Conservation (phyloP, 1,140 invertebrate species). For the Adelges cooleyi region DNA sequence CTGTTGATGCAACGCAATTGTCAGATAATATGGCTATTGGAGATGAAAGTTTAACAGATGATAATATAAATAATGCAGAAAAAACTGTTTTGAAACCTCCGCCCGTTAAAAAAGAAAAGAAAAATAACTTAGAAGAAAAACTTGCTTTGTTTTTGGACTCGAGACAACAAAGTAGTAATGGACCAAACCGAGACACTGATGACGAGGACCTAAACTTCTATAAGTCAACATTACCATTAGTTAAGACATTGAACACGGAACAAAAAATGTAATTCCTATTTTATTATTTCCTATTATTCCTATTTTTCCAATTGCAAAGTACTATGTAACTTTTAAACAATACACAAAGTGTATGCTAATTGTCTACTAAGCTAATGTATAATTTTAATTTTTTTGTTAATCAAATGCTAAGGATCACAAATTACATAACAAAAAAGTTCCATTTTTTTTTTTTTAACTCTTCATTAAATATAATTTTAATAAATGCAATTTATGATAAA, state of each 20-base stretch:
- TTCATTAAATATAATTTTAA: too few relatives aligned
- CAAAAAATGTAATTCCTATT: constrained; percentile 9
- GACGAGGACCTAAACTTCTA: constrained; percentile 10
- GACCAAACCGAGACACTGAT: constrained; percentile 7
- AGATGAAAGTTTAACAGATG: constrained; percentile 3
- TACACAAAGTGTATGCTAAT: too few relatives aligned
- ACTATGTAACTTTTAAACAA: too few relatives aligned
- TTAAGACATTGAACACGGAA: background rate
- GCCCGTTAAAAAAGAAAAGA: background rate
- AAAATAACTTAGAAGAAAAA: constrained; percentile 5
- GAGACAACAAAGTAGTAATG: constrained; percentile 5
- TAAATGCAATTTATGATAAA: too few relatives aligned
- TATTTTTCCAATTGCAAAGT: background rate
- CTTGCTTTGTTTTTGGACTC: constrained; percentile 12
- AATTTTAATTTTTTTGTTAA: too few relatives aligned
- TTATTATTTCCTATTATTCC: background rate
- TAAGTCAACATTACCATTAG: constrained; percentile 12
- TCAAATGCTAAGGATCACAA: too few relatives aligned
- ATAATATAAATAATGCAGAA: background rate
- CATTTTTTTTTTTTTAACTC: too few relatives aligned
- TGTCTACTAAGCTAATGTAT: too few relatives aligned
- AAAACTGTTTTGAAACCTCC: constrained; percentile 2
- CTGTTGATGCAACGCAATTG: constrained; percentile 7
- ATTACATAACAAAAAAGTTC: too few relatives aligned
- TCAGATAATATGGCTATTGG: background rate